These are phyloP conservation scores for Polyommatus icarus DNA, from an alignment of 2,888 invertebrate species.

Conservation along the genomic window DNA sequence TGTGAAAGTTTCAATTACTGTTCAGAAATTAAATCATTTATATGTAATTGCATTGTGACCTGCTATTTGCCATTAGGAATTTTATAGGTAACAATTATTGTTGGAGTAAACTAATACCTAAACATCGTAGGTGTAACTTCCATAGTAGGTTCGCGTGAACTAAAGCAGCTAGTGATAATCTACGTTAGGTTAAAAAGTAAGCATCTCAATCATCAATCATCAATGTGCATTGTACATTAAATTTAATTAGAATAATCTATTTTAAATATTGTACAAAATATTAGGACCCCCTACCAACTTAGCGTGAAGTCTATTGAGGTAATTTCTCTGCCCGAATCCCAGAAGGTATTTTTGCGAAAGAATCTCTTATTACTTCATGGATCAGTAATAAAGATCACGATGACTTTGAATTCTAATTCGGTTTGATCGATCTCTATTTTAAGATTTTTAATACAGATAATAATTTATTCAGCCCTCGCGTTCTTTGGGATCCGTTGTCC, in stretches of 20 bases:
- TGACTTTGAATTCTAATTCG: slow-evolving; percentile 10
- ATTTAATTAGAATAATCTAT: too few relatives aligned
- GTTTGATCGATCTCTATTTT: slow-evolving; percentile 11
- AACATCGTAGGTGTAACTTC: too few relatives aligned
- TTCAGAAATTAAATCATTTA: neutral
- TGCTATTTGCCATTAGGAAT: too few relatives aligned
- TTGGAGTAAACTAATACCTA: too few relatives aligned
- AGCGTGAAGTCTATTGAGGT: neutral
- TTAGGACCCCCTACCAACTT: too few relatives aligned
- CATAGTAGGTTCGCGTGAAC: too few relatives aligned
- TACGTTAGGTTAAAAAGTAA: too few relatives aligned
- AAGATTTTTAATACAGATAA: slow-evolving; percentile 11
- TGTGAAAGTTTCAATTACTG: neutral
- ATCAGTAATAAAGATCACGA: neutral
- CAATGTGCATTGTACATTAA: too few relatives aligned
- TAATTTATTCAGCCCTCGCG: neutral
- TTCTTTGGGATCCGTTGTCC: neutral
- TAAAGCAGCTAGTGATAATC: too few relatives aligned
- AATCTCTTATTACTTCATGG: neutral
- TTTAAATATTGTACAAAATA: too few relatives aligned
- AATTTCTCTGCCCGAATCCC: neutral
- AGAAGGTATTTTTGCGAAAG: neutral
- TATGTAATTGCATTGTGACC: neutral
- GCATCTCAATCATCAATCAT: too few relatives aligned
- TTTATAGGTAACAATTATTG: too few relatives aligned